Conservation (phyloP, 2,797 vertebrate genomes). For the Eutrigla gurnardus region DNA sequence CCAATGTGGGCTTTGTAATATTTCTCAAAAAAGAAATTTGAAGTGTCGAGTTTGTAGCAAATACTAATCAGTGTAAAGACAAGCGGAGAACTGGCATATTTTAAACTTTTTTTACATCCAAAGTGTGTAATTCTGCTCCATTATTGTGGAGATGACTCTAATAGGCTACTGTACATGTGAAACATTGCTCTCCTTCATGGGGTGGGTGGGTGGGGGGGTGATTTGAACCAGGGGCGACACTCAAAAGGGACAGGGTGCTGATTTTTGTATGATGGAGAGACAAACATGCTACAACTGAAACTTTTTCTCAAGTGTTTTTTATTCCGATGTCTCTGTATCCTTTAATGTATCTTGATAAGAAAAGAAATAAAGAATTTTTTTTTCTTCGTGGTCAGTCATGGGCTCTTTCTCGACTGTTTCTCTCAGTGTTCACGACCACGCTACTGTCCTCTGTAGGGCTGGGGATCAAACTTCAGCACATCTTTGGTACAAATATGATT, state of each 20-base stretch:
- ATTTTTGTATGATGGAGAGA: constrained; percentile 82
- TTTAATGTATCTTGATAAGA: constrained; percentile 88
- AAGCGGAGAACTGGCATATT: constrained; percentile 65
- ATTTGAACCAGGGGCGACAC: constrained; percentile 49
- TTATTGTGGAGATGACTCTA: constrained; percentile 66
- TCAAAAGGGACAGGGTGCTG: constrained; percentile 62
- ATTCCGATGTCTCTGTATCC: constrained; percentile 84
- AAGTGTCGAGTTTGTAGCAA: constrained; percentile 80
- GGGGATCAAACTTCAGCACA: not conserved
- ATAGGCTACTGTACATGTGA: constrained; percentile 73
- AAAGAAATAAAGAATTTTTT: constrained; percentile 84
- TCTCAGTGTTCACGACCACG: too few species aligned
- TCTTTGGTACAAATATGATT: not conserved
- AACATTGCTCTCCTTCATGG: constrained; percentile 66
- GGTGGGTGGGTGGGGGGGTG: constrained; percentile 45
- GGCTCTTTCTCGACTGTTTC: constrained; percentile 19
- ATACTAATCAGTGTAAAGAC: constrained; percentile 73
- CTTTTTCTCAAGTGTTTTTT: constrained; percentile 82
- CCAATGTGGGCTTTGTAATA: constrained; percentile 79
- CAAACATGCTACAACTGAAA: constrained; percentile 78
- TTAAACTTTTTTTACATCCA: constrained; percentile 72
- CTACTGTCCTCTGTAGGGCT: not conserved
- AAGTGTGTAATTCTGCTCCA: constrained; percentile 71
- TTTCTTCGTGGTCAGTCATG: constrained; percentile 82
- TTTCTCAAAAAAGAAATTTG: constrained; percentile 73